A percentile compares a stretch with the other conserved stretches of the same genome.
These are phyloP conservation scores for Neotragus pygmaeus DNA, from an alignment of 2,113 vertebrate genomes.

Conservation along the genomic window DNA sequence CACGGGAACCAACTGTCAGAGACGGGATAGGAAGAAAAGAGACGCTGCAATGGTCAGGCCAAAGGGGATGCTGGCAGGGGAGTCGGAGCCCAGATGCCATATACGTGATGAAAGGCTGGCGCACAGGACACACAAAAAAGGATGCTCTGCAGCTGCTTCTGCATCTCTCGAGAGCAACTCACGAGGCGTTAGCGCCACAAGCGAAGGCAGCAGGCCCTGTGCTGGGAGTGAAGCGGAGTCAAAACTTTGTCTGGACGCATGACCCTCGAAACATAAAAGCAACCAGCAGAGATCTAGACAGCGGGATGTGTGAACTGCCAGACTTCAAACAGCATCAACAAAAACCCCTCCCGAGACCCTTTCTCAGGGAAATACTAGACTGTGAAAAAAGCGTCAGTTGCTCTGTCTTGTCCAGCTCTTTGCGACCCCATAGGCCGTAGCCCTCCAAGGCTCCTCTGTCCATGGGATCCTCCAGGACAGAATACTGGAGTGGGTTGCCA, in stretches of 20 bases:
- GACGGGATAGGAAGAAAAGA: background rate
- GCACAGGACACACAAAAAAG: background rate
- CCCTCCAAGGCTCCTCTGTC: background rate
- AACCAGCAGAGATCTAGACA: background rate
- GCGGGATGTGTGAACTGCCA: background rate
- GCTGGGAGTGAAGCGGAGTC: fast-evolving
- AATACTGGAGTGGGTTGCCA: background rate
- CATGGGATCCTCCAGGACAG: background rate
- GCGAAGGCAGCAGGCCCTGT: background rate
- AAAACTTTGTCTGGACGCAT: background rate
- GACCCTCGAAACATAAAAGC: background rate
- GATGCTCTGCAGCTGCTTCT: background rate
- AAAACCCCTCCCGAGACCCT: background rate
- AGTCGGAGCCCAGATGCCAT: too few species aligned
- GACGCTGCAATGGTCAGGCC: background rate
- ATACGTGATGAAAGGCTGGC: fast-evolving
- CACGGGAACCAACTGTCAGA: background rate
- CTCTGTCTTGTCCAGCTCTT: background rate
- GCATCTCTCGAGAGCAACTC: background rate
- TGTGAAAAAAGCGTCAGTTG: fast-evolving
- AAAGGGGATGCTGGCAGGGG: background rate
- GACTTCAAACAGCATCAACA: background rate
- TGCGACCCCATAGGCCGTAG: fast-evolving
- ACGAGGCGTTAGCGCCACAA: fast-evolving
- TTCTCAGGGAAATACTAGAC: background rate